Evolutionary conservation across 2,113 vertebrate genomes (phyloP), one percentile per base, ranked within the genome.

Genomic region (Gavialis gangeticus): DNA sequence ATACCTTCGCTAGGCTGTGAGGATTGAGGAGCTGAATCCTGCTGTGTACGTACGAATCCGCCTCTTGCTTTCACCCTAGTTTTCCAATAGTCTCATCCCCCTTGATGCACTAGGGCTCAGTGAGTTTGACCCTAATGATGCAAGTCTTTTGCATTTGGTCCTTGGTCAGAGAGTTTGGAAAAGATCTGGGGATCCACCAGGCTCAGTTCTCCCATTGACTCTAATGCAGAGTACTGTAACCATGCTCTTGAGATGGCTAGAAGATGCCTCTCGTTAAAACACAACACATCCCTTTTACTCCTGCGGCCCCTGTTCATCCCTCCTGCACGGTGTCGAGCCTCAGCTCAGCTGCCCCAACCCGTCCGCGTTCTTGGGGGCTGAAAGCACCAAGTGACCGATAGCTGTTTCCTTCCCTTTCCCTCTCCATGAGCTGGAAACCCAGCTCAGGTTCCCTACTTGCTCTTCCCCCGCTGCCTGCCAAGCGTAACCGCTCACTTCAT

Each of bases 21-120:
- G 78, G 79, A 69, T 0, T 37, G 75, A 82, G 86, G 64, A 27
- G 55, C 73, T 88, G 89, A 89, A 78, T 71, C 82, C 76, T 85
- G 58, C 55, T 64, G 76, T 15, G 76, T 30, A 2, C 17, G 2
- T 2, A 25, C 46, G 64, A 79, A n/a, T 4, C 64, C 62, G 54
- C 10, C 60, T 55, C 63, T 10, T 46, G 17, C 55, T 75, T 56
- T 17, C 46, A 46, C 46, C 46, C 46, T 46, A 46, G 46, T 8
- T 46, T 46, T 46, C 71, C 28, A 3, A 56, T 27, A 55, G 30
- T 71, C 60, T 55, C 1, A 0, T 9, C 0, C 5, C 2, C 59
- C 54, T 54, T 85, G n/a, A 21, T 12, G 12, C 21, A 15, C 19
- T 10, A n/a, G 69, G 1, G 0, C 37, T 46, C 27, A 64, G 69